Evolutionary conservation across 2,113 vertebrate genomes (phyloP).

Genomic region (Pseudorectes ferrugineus): DNA sequence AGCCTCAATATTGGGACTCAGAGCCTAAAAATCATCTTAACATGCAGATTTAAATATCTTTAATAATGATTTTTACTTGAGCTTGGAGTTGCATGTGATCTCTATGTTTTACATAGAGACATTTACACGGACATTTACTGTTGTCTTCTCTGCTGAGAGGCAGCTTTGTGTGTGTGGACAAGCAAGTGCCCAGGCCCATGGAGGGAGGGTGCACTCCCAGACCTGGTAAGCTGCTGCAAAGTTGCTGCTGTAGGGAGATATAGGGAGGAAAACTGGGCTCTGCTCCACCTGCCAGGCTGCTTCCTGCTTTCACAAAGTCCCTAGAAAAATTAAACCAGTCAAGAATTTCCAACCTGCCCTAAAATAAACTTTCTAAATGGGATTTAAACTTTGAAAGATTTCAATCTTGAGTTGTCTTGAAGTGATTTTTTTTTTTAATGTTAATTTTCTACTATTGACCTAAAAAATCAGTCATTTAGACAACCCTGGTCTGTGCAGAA

Average conservation of each 20-base stretch:
- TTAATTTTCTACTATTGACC: conserved; percentile 3
- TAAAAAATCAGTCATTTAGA: conserved; percentile 32
- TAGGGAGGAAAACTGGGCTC: neutral
- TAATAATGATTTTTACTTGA: neutral
- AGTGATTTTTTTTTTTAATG: neutral
- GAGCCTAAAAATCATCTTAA: neutral
- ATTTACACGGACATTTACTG: neutral
- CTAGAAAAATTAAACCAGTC: neutral
- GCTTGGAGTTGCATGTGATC: neutral
- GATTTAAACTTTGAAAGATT: neutral
- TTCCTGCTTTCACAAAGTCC: neutral
- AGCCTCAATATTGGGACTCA: neutral
- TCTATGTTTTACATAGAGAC: neutral
- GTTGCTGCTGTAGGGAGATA: rapidly evolving
- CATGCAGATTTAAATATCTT: neutral
- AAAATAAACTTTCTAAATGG: neutral
- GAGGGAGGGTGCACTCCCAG: neutral
- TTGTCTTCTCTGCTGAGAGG: neutral
- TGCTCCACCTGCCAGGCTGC: neutral
- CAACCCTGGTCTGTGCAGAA: neutral
- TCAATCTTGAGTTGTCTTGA: neutral
- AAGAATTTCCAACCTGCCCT: neutral
- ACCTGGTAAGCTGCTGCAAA: rapidly evolving
- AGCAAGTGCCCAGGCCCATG: neutral
- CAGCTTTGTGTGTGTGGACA: neutral